Percentiles rank a stretch among this genome's conserved stretches.
These are phyloP conservation scores for Theocolax elegans DNA, from an alignment of 1,140 invertebrate species.

Conservation along the genomic window DNA sequence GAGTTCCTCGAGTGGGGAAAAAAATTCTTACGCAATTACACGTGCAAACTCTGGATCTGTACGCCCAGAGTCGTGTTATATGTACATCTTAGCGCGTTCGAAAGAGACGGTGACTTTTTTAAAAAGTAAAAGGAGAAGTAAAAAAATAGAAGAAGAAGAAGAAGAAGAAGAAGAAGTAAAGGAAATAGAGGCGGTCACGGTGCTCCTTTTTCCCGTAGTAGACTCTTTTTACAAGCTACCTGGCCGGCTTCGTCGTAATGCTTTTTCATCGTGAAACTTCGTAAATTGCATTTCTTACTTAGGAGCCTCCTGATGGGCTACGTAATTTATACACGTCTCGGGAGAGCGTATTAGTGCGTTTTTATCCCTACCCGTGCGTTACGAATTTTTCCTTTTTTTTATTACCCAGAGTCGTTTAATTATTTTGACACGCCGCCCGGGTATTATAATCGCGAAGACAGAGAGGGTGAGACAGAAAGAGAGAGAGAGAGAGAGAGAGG, in stretches of 20 bases:
- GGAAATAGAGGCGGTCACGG: too few species aligned
- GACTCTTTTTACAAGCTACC: slow-evolving; percentile 28
- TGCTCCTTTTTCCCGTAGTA: slow-evolving; percentile 14
- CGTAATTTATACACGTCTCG: slow-evolving; percentile 32
- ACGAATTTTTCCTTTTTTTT: slow-evolving; percentile 18
- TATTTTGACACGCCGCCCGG: slow-evolving; percentile 20
- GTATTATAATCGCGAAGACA: slow-evolving; percentile 11
- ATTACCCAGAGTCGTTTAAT: slow-evolving; percentile 13
- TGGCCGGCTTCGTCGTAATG: slow-evolving; percentile 25
- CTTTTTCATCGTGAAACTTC: slow-evolving; percentile 38
- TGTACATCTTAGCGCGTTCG: neutral
- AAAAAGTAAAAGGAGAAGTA: slow-evolving; percentile 10
- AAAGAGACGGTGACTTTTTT: neutral
- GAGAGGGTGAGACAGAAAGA: too few species aligned
- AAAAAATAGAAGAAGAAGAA: neutral
- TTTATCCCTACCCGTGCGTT: neutral
- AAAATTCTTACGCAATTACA: slow-evolving; percentile 25
- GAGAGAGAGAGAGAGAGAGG: too few species aligned
- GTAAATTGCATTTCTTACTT: slow-evolving; percentile 41
- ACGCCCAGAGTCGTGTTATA: neutral
- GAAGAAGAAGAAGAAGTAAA: neutral
- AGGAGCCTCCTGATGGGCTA: slow-evolving; percentile 18
- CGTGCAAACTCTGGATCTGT: neutral
- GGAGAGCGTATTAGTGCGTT: slow-evolving; percentile 23
- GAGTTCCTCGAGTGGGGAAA: too few species aligned